Base-by-base conservation (phyloP, 2,113 vertebrate species). In the Neotoma lepida region DNA sequence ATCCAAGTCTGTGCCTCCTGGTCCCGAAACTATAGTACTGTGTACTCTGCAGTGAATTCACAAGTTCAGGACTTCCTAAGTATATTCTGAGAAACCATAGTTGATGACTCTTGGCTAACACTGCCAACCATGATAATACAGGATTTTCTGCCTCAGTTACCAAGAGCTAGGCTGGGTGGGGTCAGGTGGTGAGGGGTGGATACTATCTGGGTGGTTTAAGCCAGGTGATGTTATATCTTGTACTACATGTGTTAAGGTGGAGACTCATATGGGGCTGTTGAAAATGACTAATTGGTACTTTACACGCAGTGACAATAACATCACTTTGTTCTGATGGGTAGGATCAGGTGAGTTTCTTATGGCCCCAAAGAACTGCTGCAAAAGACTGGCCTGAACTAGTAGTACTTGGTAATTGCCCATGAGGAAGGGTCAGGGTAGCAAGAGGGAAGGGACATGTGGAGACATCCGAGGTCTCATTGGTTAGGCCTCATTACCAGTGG, bases 251-350 rank as follows among this genome's bases (percentile, higher is more conserved):
- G 1, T 54, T 54, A 74, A 77, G 82, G 51, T 56, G 44, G 70
- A 89, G 35, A 71, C 66, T 54, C 0, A 9, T 0, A 0, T 44
- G 30, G 15, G n/a, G 17, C 30, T 35, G 84, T 84, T 63, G 54
- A 70, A 71, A 89, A 82, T 61, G 84, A 95, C 77, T 13, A 71
- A 87, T 41, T 26, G 15, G 80, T 24, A 58, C 94, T 91, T 88
- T 46, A 61, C 87, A 56, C 81, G 54, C 33, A 86, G 54, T 51
- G 46, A 51, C n/a, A 81, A 6, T 70, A n/a, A 58, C 61, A 33
- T 22, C 66, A 18, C 35, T 0, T 13, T 6, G n/a, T 2, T 33
- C 33, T 33, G 35, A 46, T 26, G n/a, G 41, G 73, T 1, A 78
- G 56, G 56, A 30, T 15, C 46, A 39, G 51, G 56, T 66, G 82